These are phyloP conservation scores for Drosophila diplacantha DNA, from an alignment of 2,888 invertebrate species.

Conservation along the genomic window DNA sequence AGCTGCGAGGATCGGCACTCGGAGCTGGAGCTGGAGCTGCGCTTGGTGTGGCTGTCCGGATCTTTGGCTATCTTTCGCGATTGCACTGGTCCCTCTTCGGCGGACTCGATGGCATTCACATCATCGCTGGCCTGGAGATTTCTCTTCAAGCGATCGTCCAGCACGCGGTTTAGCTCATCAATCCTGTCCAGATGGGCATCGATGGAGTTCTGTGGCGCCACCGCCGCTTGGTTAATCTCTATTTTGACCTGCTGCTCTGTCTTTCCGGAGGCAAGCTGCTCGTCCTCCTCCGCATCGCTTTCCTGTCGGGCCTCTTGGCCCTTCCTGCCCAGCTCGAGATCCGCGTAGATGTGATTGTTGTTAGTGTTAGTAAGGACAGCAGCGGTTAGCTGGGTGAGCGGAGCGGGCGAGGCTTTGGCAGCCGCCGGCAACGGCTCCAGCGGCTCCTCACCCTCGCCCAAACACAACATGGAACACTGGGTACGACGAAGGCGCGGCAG, in stretches of 20 bases:
- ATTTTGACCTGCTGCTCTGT: conserved; percentile 57
- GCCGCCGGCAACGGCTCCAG: conserved; percentile 36
- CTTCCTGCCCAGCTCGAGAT: conserved; percentile 63
- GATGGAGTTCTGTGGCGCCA: conserved; percentile 70
- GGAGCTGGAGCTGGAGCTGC: conserved; percentile 73
- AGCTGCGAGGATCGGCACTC: conserved; percentile 67
- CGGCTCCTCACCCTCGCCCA: conserved; percentile 61
- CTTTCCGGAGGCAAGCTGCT: conserved; percentile 4
- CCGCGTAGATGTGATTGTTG: conserved; percentile 76
- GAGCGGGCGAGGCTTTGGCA: conserved; percentile 19
- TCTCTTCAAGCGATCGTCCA: conserved; percentile 76
- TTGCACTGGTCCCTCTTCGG: conserved; percentile 36
- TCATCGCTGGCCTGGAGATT: conserved; percentile 64
- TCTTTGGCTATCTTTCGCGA: conserved; percentile 23
- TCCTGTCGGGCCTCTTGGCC: conserved; percentile 9
- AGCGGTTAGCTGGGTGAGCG: conserved; percentile 42
- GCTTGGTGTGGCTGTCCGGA: conserved; percentile 59
- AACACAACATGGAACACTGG: conserved; percentile 74
- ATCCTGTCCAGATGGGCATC: conserved; percentile 77
- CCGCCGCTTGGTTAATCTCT: conserved; percentile 62
- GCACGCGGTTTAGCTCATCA: conserved; percentile 74
- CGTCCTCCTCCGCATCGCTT: conserved; percentile 42
- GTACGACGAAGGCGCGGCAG: conserved; percentile 72
- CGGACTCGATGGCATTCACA: conserved; percentile 71
- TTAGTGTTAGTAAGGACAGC: conserved; percentile 60